Conservation (phyloP, 2,797 vertebrate species). For the Lagocephalus sceleratus region DNA sequence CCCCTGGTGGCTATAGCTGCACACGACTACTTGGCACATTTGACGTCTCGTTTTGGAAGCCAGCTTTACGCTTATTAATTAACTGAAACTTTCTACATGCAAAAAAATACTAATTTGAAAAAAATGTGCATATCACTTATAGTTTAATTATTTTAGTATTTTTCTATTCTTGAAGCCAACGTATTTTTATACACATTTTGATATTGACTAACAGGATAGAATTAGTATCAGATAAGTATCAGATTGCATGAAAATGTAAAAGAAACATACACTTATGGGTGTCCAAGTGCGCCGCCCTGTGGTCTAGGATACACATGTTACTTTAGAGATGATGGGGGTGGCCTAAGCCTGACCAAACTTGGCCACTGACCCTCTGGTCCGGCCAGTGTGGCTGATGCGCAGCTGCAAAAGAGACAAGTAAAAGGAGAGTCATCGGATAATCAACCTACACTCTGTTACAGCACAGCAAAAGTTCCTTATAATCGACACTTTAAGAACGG, state of each 20-base stretch:
- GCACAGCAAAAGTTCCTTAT: no score
- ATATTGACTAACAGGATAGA: background rate
- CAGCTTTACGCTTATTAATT: no score
- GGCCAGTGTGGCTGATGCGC: constrained; percentile 12
- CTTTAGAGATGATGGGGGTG: constrained; percentile 30
- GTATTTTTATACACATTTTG: background rate
- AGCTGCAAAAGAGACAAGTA: constrained; percentile 19
- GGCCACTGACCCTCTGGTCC: constrained; percentile 29
- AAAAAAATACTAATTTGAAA: no score
- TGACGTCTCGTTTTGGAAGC: background rate
- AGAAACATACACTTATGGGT: constrained; percentile 1
- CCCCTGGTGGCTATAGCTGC: constrained; percentile 67
- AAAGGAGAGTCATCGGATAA: no score
- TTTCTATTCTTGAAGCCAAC: background rate
- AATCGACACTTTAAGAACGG: no score
- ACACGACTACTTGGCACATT: constrained; percentile 32
- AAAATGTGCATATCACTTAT: background rate
- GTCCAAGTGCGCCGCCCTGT: constrained; percentile 58
- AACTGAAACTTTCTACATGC: no score
- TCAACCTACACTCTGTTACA: no score
- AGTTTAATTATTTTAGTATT: background rate
- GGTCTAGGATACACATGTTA: constrained; percentile 34
- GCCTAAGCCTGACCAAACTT: constrained; percentile 38
- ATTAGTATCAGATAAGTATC: background rate
- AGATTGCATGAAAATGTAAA: background rate